Conservation (phyloP, 2,113 vertebrate species). For the Falcunculus frontatus region DNA sequence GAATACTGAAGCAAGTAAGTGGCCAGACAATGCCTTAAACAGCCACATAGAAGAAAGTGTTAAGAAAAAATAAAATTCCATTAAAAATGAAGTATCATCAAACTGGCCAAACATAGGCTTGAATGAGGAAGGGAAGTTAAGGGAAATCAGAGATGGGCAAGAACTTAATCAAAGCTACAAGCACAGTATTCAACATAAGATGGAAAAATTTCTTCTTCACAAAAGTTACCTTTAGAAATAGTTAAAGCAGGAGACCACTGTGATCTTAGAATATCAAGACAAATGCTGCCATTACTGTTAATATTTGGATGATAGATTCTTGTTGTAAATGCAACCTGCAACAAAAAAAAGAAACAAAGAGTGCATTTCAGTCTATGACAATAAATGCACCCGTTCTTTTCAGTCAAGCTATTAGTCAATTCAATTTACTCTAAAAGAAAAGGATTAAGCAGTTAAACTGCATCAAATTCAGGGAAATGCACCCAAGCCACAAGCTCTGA, state of each 20-base stretch:
- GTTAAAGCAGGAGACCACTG: slow-evolving; percentile 82
- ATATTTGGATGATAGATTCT: slow-evolving; percentile 99
- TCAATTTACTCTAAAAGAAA: neutral
- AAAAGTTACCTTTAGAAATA: neutral
- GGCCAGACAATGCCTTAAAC: neutral
- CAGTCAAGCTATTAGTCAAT: neutral
- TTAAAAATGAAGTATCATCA: neutral
- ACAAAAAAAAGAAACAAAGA: neutral
- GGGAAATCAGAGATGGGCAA: neutral
- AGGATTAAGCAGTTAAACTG: neutral
- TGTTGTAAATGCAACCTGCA: slow-evolving; percentile 98
- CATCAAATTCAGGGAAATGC: neutral
- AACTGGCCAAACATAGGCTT: neutral
- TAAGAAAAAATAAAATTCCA: neutral
- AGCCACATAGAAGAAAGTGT: neutral
- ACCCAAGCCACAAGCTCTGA: neutral
- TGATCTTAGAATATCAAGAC: slow-evolving; percentile 97
- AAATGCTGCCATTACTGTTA: slow-evolving; percentile 99
- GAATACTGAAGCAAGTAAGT: neutral
- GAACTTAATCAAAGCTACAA: neutral
- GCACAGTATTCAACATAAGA: neutral
- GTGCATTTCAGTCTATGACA: neutral
- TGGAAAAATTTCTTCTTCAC: neutral
- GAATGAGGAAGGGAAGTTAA: neutral
- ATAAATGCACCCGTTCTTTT: neutral